Base-by-base conservation (phyloP, 2,113 vertebrate genomes). In the Burhinus oedicnemus region DNA sequence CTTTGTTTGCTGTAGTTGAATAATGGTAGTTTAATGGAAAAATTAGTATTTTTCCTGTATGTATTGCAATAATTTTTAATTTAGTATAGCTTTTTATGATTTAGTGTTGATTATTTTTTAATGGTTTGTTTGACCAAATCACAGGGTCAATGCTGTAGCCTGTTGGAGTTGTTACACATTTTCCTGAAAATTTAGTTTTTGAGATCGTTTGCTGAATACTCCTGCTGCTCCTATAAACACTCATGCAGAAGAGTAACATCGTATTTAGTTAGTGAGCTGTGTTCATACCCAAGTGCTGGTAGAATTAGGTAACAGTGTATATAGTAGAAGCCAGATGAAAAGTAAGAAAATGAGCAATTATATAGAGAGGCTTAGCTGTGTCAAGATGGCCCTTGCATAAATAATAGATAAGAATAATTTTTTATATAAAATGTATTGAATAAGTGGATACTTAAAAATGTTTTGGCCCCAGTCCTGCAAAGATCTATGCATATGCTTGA, bases 381-480 rank as follows among this genome's bases (percentile, higher is more conserved):
- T 88, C 83, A 87, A 86, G 81, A 81, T 93, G 77, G 34, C 40
- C 65, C 57, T 68, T 60, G 55, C 57, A 72, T 90, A 92, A 71
- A 65, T 83, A 92, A 90, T 2, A 92, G 76, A 66, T 86, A 89
- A 86, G 87, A 90, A 40, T 87, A 70, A 60, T 91, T 91, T 34
- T 81, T 89, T 62, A 26, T 72, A 65, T 51, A 16, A 82, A 89
- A 82, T 65, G 19, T 52, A n/a, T 62, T 80, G 45, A 70, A 36
- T 84, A 95, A 93, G 89, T 79, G 81, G 87, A 76, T 92, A 87
- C 74, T 95, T 91, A 6, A 82, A 92, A 74, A 72, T 72, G 34
- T 78, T 94, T 87, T 95, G 87, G 89, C 96, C 75, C 40, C 74
- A 79, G 66, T 90, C 90, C 68, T 95, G 58, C 40, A 80, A 88